Evolutionary conservation across 2,797 vertebrate genomes (phyloP).

Genomic region (Molothrus aeneus): DNA sequence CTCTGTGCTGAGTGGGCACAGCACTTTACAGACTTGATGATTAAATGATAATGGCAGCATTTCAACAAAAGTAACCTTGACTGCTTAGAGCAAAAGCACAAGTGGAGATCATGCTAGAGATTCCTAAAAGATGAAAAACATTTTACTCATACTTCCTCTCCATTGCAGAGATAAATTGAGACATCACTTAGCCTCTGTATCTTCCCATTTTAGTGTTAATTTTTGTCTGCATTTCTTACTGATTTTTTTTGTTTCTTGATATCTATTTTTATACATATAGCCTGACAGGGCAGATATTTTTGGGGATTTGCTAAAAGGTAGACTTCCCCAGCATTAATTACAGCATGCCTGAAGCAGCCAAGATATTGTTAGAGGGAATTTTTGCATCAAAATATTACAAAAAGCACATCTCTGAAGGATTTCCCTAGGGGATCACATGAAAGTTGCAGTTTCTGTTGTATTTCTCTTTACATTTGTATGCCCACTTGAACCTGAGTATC

Average conservation of each 20-base stretch:
- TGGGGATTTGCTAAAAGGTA: background rate
- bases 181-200: background rate
- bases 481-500: background rate
- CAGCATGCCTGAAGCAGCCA: background rate
- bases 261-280: background rate
- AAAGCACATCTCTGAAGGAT: background rate
- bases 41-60: conserved; percentile 20
- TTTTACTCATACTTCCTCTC: background rate
- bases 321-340: background rate
- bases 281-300: background rate
- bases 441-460: background rate
- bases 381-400: background rate
- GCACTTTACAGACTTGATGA: conserved; percentile 10
- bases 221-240: background rate
- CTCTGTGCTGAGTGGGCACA: background rate
- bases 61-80: background rate
- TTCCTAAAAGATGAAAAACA: background rate
- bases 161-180: background rate
- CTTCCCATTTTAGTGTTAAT: background rate
- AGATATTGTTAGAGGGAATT: background rate
- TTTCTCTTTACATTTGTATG: background rate
- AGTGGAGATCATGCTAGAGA: background rate
- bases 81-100: background rate
- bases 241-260: background rate
- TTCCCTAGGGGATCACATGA: background rate